Evolutionary conservation across 2,888 invertebrate species (phyloP), one percentile per base, ranked within the genome.

Genomic region (Ctenicera cuprea): DNA sequence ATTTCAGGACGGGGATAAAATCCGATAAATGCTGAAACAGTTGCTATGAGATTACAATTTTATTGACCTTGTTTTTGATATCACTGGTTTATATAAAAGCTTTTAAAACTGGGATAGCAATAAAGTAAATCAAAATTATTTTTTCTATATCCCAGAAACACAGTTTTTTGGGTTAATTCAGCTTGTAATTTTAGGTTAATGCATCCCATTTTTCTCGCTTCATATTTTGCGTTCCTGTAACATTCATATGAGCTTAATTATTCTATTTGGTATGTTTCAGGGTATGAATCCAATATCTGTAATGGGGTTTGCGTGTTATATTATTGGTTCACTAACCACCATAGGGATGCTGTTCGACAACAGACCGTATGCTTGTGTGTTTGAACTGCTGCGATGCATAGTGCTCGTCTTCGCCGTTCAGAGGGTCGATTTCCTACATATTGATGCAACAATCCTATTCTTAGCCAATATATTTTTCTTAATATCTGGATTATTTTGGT

Each of bases 311-410:
- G 90, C 92, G 0, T 74, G 89, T 50, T 93, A 93, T 87, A 91
- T 94, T 77, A 89, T 94, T 52, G 89, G 90, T 1, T 92, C 93
- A 0, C 86, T 94, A 12, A 92, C 92, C 0, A 88, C 91, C 22
- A 92, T 94, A 62, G 94, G 94, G 0, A 89, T 94, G 89, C 84
- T 94, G 8, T 92, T 94, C 80, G 94, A 94, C 80, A 90, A 91
- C 79, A 90, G 90, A 48, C 88, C 89, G 7, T 88, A 90, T 79
- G 92, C 92, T 0, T 89, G 90, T 7, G 81, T 90, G 0, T 86
- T 92, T 38, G 94, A 94, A 85, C 88, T 93, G 0, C 75, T 90
- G 0, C 89, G 94, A 9, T 94, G 94, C 81, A 88, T 90, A n/a
- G 84, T 91, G 0, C 87, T 92, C 20, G 90, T 93, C 41, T 85